Evolutionary conservation across 2,113 vertebrate genomes (phyloP).

Genomic region (Lepus americanus): DNA sequence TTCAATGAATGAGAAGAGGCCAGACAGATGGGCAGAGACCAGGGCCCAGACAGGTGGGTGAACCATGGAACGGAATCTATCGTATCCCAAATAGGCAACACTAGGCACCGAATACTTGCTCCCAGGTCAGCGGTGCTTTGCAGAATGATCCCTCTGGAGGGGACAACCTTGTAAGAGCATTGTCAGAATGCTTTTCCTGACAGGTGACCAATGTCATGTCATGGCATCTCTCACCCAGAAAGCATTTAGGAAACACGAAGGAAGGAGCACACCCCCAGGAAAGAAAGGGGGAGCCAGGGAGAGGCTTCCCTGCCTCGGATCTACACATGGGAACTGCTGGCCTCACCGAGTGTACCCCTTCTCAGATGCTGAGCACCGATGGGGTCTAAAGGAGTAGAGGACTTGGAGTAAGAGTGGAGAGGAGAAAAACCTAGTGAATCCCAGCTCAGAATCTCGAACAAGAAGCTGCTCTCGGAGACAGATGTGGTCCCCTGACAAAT

Average conservation of each 20-base stretch:
- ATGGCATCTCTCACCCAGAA: neutral
- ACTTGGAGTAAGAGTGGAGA: neutral
- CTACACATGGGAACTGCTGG: neutral
- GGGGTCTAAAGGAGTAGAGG: neutral
- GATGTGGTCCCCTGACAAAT: conserved; percentile 45
- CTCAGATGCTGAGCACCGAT: neutral
- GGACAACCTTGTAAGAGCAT: neutral
- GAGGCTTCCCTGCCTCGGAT: neutral
- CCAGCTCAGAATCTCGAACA: conserved; percentile 30
- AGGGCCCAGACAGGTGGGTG: accelerated
- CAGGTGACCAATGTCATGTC: neutral
- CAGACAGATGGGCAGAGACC: neutral
- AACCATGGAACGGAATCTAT: neutral
- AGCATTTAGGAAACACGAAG: neutral
- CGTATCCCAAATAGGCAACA: neutral
- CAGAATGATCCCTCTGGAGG: neutral
- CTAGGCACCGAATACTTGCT: neutral
- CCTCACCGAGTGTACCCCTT: neutral
- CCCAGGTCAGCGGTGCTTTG: neutral
- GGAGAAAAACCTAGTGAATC: neutral
- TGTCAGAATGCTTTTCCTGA: neutral
- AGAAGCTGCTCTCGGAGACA: neutral
- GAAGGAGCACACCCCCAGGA: neutral
- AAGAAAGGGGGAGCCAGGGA: neutral
- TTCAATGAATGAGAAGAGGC: neutral